These are phyloP conservation scores for Catagonus wagneri DNA, from an alignment of 2,113 vertebrate species.

Conservation along the genomic window DNA sequence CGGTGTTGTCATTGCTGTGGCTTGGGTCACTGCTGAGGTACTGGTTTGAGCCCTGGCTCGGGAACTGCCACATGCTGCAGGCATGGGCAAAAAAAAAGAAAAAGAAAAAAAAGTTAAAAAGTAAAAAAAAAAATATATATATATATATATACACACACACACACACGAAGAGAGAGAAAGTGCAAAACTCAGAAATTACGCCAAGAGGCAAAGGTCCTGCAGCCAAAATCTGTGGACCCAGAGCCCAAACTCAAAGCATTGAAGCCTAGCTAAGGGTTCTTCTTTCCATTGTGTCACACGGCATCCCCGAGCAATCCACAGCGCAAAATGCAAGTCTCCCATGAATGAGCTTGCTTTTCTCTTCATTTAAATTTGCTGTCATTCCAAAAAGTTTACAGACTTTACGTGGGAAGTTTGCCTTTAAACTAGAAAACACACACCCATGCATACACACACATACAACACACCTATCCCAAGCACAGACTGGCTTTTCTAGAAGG, in stretches of 20 bases:
- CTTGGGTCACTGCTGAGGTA: no score
- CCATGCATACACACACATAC: background rate
- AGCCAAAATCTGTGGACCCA: background rate
- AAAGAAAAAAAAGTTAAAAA: no score
- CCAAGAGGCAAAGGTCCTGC: background rate
- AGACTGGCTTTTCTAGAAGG: background rate
- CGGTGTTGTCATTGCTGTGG: no score
- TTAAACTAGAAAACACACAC: background rate
- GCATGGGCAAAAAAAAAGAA: no score
- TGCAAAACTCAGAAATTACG: background rate
- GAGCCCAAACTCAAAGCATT: background rate
- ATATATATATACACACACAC: no score
- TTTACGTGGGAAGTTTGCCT: background rate
- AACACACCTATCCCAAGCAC: background rate
- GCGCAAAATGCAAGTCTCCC: rapidly evolving
- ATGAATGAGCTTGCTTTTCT: background rate
- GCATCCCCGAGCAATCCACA: background rate
- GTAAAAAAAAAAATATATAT: no score
- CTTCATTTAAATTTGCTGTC: background rate
- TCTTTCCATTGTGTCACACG: rapidly evolving
- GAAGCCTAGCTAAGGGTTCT: background rate
- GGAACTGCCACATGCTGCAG: no score
- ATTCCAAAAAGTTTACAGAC: background rate
- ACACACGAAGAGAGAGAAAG: no score
- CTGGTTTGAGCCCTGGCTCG: no score